Percentiles rank a stretch among this genome's conserved stretches.
Evolutionary conservation across 2,888 invertebrate genomes (phyloP).

Genomic region (Mayetiola destructor): DNA sequence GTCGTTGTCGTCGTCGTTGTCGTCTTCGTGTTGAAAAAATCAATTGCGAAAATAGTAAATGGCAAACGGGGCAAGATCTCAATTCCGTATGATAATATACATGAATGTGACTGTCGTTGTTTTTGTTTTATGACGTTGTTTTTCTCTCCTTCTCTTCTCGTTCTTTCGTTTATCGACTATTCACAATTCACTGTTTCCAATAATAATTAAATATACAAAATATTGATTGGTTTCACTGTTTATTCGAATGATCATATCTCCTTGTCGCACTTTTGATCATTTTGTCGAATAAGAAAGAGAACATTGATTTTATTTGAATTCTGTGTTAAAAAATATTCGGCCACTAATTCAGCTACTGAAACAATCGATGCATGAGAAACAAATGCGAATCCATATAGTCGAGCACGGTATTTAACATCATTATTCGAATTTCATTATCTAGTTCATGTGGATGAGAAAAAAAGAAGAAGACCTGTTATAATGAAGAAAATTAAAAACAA

Average conservation of each 20-base stretch:
- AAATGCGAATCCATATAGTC: background rate
- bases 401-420: constrained; percentile 8
- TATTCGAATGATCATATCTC: too few species aligned
- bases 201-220: too few species aligned
- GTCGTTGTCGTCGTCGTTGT: background rate
- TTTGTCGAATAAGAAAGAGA: too few species aligned
- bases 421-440: constrained; percentile 6
- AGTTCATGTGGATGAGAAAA: background rate
- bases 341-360: background rate
- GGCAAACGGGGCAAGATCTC: background rate
- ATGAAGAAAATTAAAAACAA: too few species aligned
- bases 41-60: background rate
- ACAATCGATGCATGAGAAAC: background rate
- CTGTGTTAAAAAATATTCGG: background rate
- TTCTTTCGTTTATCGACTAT: too few species aligned
- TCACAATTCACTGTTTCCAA: too few species aligned
- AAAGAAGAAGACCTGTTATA: too few species aligned
- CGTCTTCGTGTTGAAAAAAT: background rate
- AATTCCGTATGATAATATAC: background rate
- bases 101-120: background rate
- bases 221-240: too few species aligned
- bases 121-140: background rate
- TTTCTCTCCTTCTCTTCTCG: background rate
- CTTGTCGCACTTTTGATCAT: too few species aligned
- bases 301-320: too few species aligned